Conservation (phyloP, 2,113 vertebrate genomes). For the Indri indri region DNA sequence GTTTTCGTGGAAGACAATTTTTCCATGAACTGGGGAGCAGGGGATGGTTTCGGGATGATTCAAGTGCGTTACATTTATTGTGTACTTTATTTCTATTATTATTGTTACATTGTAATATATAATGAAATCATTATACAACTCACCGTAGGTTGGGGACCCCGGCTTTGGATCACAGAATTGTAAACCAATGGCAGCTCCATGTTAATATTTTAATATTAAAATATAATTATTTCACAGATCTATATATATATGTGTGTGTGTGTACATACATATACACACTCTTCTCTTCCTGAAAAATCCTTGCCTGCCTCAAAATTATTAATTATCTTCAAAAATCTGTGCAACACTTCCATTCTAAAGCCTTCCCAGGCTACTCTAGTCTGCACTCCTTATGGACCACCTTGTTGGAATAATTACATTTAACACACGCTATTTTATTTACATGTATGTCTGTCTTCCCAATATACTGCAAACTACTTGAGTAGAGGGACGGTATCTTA, state of each 20-base stretch:
- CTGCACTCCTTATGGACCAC: neutral
- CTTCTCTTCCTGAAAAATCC: neutral
- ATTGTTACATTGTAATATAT: no score
- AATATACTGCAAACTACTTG: neutral
- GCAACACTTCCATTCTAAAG: neutral
- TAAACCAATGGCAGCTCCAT: neutral
- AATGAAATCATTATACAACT: no score
- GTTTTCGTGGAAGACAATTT: no score
- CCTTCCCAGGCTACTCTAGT: neutral
- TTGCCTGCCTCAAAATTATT: constrained; percentile 11
- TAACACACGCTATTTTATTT: neutral
- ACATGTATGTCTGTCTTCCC: neutral
- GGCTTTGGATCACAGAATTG: neutral
- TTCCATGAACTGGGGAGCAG: no score
- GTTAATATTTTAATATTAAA: neutral
- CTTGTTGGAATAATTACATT: neutral
- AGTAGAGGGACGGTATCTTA: neutral
- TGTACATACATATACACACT: neutral
- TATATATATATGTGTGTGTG: no score
- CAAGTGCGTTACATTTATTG: no score
- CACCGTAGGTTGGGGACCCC: no score
- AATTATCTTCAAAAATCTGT: constrained; percentile 9
- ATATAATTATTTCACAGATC: neutral
- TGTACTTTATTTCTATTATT: no score
- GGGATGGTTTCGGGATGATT: no score